Conservation (phyloP, 2,113 vertebrate species). For the Bufo gargarizans region DNA sequence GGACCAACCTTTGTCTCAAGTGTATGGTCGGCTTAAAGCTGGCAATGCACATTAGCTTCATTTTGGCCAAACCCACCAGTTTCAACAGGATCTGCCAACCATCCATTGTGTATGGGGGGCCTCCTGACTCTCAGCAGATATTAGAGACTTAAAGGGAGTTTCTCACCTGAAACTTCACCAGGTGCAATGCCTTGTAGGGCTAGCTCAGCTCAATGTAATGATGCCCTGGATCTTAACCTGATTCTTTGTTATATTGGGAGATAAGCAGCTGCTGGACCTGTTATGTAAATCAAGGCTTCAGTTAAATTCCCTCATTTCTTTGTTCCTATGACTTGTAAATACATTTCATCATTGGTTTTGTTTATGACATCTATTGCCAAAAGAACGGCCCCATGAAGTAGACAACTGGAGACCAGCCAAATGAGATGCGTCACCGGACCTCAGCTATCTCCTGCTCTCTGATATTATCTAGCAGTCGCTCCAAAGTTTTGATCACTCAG, state of each 20-base stretch:
- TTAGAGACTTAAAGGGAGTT: too few relatives aligned
- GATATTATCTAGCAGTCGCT: background rate
- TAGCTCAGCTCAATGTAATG: background rate
- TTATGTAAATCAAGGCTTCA: background rate
- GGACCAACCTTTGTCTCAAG: background rate
- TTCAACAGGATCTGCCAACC: background rate
- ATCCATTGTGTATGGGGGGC: background rate
- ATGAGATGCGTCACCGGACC: background rate
- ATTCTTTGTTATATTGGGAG: background rate
- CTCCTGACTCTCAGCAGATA: too few relatives aligned
- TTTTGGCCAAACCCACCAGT: background rate
- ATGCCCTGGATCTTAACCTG: background rate
- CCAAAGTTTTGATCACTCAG: conserved; percentile 16
- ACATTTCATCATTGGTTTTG: background rate
- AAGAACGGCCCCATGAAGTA: background rate
- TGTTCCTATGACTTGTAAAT: background rate
- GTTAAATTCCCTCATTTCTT: background rate
- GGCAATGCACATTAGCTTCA: too few relatives aligned
- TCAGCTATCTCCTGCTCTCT: background rate
- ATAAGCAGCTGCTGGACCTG: background rate
- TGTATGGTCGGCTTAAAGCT: background rate
- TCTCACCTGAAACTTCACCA: too few relatives aligned
- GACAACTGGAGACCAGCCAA: background rate
- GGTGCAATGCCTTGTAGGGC: background rate
- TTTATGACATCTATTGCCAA: conserved; percentile 13